Evolutionary conservation across 2,888 invertebrate species (phyloP), one percentile per base, ranked within the genome.

Genomic region (Gymnoscelis rufifasciata): DNA sequence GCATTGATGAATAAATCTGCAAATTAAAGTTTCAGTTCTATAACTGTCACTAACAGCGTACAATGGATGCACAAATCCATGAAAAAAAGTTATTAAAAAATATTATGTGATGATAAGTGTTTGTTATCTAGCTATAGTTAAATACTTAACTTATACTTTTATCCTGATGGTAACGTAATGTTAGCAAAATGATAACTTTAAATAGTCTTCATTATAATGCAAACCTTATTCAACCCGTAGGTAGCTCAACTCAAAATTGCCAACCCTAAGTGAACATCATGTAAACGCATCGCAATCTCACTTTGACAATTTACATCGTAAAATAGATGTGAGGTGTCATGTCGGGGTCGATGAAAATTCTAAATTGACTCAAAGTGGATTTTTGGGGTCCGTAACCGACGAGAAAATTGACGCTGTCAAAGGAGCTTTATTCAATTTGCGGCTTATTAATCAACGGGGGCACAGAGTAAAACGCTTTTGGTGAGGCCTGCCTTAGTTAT

Each of bases 281-380:
- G 71, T 83, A 71, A 78, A 24, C 74, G 66, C 0, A 38, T 38
- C 45, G 10, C 39, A 38, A 57, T 52, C 37, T 65, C 69, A 61
- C 80, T 87, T 86, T 84, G 88, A 84, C 86, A 88, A 88, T 87
- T 87, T 88, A 83, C 87, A 87, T 87, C 71, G 77, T 71, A 82
- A 88, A 49, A 86, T 86, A 78, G 83, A 83, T 77, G 75, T 60
- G 76, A 78, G 82, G 82, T 87, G 83, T 83, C 86, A 86, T 83
- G 83, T 77, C 57, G 71, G 80, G 78, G 78, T 82, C 78, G 80
- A 84, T 87, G 81, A 83, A 86, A 87, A 83, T 83, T 86, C 78
- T 79, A 84, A 87, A 87, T 84, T 72, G 83, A 78, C 74, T 69
- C 67, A 60, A 87, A 87, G 78, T 86, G 80, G 74, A 84, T 86